Evolutionary conservation across 2,797 vertebrate species (phyloP), one percentile per base, ranked within the genome.

Genomic region (Pangasius macronema): DNA sequence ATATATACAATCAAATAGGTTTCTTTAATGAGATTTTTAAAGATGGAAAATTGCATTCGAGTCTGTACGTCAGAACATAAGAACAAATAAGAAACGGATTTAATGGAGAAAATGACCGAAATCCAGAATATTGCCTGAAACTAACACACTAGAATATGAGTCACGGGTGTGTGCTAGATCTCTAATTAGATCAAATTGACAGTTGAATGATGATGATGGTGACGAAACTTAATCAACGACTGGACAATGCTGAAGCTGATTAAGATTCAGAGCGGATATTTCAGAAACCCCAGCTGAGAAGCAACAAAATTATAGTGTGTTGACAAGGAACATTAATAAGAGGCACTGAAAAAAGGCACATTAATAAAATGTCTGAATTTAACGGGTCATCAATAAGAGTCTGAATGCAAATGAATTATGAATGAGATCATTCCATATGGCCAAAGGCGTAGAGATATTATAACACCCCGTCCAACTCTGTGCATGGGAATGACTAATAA

Each of bases 351-450:
- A 46, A 61, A 82, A 59, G 22, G 14, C 8, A 49, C 27, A 82
- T 73, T 59, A 86, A 86, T 85, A 87, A 82, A 63, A 94, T 94
- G 92, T 91, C 93, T 92, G 93, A 93, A 94, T 93, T 84, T 92
- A 95, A 94, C 83, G 82, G 93, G 88, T 93, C 94, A 95, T 96
- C 95, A 95, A 95, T 95, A 94, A 95, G 90, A 92, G 94, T 93
- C 92, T 92, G 93, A 94, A 92, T 91, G 90, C 89, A 87, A 93
- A 91, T 96, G 93, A 96, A 96, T 96, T 94, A 96, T 95, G 92
- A 91, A 95, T 94, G 92, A 84, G 91, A 92, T 91, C 93, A 94
- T 96, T 95, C 94, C 92, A 93, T 91, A 89, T 92, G 92, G 94
- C 95, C 92, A 88, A 93, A 89, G 94, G 95, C 93, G 87, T 86